These are phyloP conservation scores for Drosophila infuscata DNA, from an alignment of 2,888 invertebrate genomes.

Conservation along the genomic window DNA sequence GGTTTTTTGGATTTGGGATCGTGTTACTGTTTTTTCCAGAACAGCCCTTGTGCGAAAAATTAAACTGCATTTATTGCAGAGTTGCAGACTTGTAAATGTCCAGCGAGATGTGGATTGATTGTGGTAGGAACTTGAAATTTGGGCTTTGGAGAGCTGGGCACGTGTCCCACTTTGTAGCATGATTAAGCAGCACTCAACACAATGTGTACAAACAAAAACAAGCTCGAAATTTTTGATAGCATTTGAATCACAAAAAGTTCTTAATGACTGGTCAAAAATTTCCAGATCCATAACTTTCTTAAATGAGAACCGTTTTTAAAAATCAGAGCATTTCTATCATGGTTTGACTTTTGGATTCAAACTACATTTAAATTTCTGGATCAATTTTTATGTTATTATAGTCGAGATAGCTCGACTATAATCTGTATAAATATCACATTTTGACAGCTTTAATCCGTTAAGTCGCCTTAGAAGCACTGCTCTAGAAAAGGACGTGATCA, in stretches of 20 bases:
- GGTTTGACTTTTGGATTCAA: background rate
- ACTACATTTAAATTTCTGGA: background rate
- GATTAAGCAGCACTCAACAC: conserved; percentile 7
- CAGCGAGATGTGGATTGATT: conserved; percentile 8
- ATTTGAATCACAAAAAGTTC: background rate
- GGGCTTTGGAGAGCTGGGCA: background rate
- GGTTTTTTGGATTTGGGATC: background rate
- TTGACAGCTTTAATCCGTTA: background rate
- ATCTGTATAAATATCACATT: background rate
- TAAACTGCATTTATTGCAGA: conserved; percentile 12
- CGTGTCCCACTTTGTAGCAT: background rate
- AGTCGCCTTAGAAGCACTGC: background rate
- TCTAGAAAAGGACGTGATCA: background rate
- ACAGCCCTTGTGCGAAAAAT: conserved; percentile 50
- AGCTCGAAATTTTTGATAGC: background rate
- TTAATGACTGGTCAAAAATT: background rate
- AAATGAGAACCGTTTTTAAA: background rate
- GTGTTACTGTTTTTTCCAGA: conserved; percentile 16
- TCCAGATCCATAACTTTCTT: background rate
- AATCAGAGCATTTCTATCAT: background rate
- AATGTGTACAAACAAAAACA: background rate
- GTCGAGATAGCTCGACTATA: background rate
- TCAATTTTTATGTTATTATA: background rate
- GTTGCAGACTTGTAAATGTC: conserved; percentile 15
- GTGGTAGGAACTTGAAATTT: background rate